These are phyloP conservation scores for Euleptes europaea DNA, from an alignment of 2,113 vertebrate species.

Conservation along the genomic window DNA sequence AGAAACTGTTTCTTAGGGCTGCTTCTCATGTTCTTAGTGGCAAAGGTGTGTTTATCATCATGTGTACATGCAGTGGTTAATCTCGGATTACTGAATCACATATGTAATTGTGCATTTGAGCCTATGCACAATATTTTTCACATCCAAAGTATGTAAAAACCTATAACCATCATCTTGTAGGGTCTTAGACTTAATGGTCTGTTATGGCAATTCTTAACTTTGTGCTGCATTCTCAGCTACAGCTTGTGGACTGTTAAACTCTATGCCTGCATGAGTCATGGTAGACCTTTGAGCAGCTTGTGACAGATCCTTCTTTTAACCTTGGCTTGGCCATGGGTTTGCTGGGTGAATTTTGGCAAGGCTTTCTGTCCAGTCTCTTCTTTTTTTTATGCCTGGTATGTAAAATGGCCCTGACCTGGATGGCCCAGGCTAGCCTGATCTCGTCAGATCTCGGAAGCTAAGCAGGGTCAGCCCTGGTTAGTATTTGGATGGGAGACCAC, in stretches of 20 bases:
- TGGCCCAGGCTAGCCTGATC: too few species aligned
- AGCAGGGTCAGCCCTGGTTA: too few species aligned
- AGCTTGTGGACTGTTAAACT: neutral
- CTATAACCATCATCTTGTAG: too few species aligned
- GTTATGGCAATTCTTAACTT: neutral
- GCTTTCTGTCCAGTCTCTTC: neutral
- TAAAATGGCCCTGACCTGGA: too few species aligned
- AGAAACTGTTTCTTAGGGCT: neutral
- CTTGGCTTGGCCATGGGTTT: neutral
- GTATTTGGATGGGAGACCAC: too few species aligned
- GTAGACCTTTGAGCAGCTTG: neutral
- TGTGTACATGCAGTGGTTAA: neutral
- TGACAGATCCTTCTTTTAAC: neutral
- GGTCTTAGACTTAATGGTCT: neutral
- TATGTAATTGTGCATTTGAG: neutral
- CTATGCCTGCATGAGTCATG: neutral
- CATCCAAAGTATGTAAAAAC: slow-evolving; percentile 6
- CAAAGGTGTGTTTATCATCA: neutral
- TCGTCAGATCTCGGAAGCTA: too few species aligned
- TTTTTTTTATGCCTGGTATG: neutral
- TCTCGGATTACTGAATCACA: neutral
- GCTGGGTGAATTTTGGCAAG: neutral
- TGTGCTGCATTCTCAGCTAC: neutral
- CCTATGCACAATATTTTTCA: neutral
- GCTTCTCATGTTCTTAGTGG: neutral